A percentile compares a stretch with the other conserved stretches of the same genome.
Conservation (phyloP, 1,140 invertebrate genomes). For the Calephelis nemesis region DNA sequence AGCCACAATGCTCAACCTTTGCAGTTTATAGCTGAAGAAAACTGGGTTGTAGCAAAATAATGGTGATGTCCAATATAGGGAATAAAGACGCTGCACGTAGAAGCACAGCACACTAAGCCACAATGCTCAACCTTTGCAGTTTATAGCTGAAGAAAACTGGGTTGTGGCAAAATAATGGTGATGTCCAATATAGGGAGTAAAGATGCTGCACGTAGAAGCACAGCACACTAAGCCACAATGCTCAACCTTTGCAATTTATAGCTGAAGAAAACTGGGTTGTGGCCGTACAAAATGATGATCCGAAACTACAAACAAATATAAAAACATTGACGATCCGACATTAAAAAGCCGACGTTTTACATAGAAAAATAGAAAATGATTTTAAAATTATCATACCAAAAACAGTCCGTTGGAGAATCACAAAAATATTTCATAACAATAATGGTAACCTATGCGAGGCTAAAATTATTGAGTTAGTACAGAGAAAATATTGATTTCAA, state of each 20-base stretch:
- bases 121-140: not conserved
- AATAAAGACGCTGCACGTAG: no score
- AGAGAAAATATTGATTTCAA: no score
- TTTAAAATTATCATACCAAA: no score
- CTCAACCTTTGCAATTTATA: conserved; percentile 7
- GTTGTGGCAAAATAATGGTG: conserved; percentile 7
- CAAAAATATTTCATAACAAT: no score
- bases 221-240: not conserved
- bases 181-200: not conserved
- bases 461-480: no score
- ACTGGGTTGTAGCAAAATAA: conserved; percentile 13
- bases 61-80: not conserved
- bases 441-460: no score
- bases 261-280: conserved; percentile 14
- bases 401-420: no score
- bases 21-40: conserved; percentile 5
- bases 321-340: conserved; percentile 8
- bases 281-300: conserved; percentile 8
- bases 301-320: conserved; percentile 15
- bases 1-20: not conserved
- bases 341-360: not conserved
- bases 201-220: not conserved
- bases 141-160: conserved; percentile 11
- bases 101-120: not conserved
- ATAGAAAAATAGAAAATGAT: not conserved